Conservation (phyloP, 2,888 invertebrate species). For the Reticulitermes lucifugus region DNA sequence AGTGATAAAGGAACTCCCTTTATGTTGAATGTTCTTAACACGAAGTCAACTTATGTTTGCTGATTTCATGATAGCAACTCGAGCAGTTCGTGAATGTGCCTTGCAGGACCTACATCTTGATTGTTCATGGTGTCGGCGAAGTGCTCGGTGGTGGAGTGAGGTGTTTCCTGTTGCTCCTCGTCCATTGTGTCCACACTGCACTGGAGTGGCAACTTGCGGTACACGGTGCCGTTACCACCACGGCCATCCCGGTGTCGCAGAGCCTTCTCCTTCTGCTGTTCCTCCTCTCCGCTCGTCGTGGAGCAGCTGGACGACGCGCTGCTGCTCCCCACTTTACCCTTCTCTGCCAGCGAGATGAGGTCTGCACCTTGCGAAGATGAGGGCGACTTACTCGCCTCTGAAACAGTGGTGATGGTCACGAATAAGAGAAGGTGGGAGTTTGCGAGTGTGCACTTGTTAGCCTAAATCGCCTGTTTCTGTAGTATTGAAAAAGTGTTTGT, state of each 20-base stretch:
- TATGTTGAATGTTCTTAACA: too few species aligned
- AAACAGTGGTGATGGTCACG: too few species aligned
- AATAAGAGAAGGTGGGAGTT: too few species aligned
- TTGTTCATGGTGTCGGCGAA: constrained; percentile 69
- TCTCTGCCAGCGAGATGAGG: constrained; percentile 67
- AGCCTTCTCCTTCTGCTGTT: constrained; percentile 53
- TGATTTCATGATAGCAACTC: too few species aligned
- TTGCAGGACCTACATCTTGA: constrained; percentile 73
- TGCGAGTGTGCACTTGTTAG: too few species aligned
- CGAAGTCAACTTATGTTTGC: too few species aligned
- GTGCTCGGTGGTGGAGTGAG: constrained; percentile 1
- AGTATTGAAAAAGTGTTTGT: too few species aligned
- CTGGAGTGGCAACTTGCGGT: constrained; percentile 47
- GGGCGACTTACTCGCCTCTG: background rate
- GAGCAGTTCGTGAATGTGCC: background rate
- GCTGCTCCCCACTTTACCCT: constrained; percentile 65
- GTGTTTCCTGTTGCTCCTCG: constrained; percentile 49
- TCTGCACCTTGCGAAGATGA: constrained; percentile 58
- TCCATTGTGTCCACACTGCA: constrained; percentile 53
- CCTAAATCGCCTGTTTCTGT: too few species aligned
- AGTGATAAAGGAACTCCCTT: too few species aligned
- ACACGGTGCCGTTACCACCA: constrained; percentile 44
- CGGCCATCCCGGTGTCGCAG: constrained; percentile 53
- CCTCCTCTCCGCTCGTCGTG: constrained; percentile 68
- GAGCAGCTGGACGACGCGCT: constrained; percentile 68